These are phyloP conservation scores for Caenorhabditis macrosperma DNA, from an alignment of 2,888 invertebrate genomes.

Conservation along the genomic window DNA sequence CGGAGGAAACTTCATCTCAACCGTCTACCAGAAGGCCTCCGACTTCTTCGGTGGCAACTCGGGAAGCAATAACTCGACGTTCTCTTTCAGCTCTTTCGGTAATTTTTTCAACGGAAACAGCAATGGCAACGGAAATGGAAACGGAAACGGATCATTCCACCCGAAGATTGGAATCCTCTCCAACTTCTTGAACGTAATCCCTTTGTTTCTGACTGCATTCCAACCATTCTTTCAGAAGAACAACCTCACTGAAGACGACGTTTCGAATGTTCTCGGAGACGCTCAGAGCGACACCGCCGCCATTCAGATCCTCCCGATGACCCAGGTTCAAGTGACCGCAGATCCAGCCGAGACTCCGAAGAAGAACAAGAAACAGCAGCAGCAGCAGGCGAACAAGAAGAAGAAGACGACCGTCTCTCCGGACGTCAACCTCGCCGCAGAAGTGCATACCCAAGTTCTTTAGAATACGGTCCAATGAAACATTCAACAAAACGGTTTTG, in stretches of 20 bases:
- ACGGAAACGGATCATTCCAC: not conserved
- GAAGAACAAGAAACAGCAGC: slow-evolving; percentile 40
- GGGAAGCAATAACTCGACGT: not conserved
- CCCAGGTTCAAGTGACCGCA: slow-evolving; percentile 5
- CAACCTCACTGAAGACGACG: slow-evolving; percentile 18
- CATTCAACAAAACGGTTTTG: slow-evolving; percentile 26
- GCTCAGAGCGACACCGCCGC: slow-evolving; percentile 26
- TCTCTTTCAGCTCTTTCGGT: slow-evolving; percentile 1
- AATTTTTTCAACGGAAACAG: slow-evolving; percentile 1
- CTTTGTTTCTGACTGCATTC: too few relatives aligned
- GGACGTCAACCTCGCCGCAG: slow-evolving; percentile 10
- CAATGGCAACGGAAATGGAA: slow-evolving; percentile 21
- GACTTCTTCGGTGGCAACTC: slow-evolving; percentile 33
- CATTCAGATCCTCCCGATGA: slow-evolving; percentile 39
- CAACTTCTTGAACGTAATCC: slow-evolving; percentile 37
- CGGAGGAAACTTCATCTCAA: slow-evolving; percentile 23
- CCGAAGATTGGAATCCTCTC: slow-evolving; percentile 28
- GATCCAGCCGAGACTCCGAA: slow-evolving; percentile 2
- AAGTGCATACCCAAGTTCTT: slow-evolving; percentile 47
- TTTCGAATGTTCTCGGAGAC: not conserved
- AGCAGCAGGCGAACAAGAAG: slow-evolving; percentile 36
- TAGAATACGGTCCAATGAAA: slow-evolving; percentile 43
- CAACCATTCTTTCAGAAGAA: slow-evolving; percentile 47
- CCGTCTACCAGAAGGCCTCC: slow-evolving; percentile 18
- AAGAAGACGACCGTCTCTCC: slow-evolving; percentile 41